Conservation (phyloP, 2,888 invertebrate genomes). For the Troides aeacus region DNA sequence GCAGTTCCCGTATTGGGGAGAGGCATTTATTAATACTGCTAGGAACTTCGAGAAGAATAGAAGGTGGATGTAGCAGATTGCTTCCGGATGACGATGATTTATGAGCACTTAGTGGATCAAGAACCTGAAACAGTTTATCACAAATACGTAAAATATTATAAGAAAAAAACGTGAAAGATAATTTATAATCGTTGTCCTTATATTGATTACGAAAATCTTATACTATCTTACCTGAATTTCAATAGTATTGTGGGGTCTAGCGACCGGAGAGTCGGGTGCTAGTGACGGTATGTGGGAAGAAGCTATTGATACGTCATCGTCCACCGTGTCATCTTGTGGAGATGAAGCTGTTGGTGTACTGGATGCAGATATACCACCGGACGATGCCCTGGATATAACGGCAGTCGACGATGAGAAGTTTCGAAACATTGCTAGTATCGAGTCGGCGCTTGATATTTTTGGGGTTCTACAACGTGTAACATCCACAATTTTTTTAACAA, state of each 20-base stretch:
- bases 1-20: slow-evolving; percentile 88
- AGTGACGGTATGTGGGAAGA: slow-evolving; percentile 80
- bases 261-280: slow-evolving; percentile 83
- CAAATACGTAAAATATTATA: neutral
- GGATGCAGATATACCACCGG: slow-evolving; percentile 83
- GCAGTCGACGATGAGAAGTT: slow-evolving; percentile 85
- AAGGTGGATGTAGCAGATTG: slow-evolving; percentile 85
- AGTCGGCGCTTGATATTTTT: slow-evolving; percentile 88
- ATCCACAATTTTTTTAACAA: neutral
- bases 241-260: slow-evolving; percentile 69
- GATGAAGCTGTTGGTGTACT: slow-evolving; percentile 87
- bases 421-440: slow-evolving; percentile 88
- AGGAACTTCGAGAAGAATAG: slow-evolving; percentile 88
- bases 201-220: no score
- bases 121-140: slow-evolving; percentile 63
- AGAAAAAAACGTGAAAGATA: no score
- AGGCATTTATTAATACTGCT: slow-evolving; percentile 87
- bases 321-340: slow-evolving; percentile 85
- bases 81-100: slow-evolving; percentile 75
- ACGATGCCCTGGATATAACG: slow-evolving; percentile 80
- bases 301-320: slow-evolving; percentile 86
- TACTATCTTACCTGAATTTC: slow-evolving; percentile 64
- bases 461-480: slow-evolving; percentile 62
- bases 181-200: no score
- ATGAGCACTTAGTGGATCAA: slow-evolving; percentile 85